These are phyloP conservation scores for Chloroceryle aenea DNA, from an alignment of 2,113 vertebrate genomes.

Conservation along the genomic window DNA sequence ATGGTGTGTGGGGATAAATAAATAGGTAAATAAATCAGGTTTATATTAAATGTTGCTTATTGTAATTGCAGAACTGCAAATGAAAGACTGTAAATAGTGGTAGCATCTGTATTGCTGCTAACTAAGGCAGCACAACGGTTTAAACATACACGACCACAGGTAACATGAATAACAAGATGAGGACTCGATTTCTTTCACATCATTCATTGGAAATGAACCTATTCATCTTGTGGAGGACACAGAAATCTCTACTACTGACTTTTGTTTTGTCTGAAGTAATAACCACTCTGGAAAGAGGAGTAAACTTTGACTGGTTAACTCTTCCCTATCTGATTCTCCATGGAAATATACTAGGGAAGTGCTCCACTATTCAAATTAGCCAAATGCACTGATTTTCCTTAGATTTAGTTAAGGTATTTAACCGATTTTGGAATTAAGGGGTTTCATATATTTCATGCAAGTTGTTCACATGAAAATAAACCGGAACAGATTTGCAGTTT, in stretches of 20 bases:
- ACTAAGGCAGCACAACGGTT: neutral
- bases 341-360: neutral
- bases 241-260: neutral
- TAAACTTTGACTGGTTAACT: neutral
- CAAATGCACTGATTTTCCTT: neutral
- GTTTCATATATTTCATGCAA: neutral
- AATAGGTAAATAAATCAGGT: neutral
- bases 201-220: neutral
- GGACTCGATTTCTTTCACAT: neutral
- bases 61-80: neutral
- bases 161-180: neutral
- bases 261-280: neutral
- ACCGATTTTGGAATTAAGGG: neutral
- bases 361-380: neutral
- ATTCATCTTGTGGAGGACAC: neutral
- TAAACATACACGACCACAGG: conserved; percentile 4
- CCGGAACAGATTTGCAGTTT: neutral
- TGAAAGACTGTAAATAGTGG: neutral
- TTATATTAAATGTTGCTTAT: neutral
- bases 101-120: neutral
- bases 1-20: rapidly evolving
- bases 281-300: neutral
- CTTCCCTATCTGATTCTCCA: neutral
- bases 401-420: neutral
- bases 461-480: neutral